Evolutionary conservation across 2,113 vertebrate species (phyloP), one percentile per base, ranked within the genome.

Genomic region (Hippoglossus stenolepis): DNA sequence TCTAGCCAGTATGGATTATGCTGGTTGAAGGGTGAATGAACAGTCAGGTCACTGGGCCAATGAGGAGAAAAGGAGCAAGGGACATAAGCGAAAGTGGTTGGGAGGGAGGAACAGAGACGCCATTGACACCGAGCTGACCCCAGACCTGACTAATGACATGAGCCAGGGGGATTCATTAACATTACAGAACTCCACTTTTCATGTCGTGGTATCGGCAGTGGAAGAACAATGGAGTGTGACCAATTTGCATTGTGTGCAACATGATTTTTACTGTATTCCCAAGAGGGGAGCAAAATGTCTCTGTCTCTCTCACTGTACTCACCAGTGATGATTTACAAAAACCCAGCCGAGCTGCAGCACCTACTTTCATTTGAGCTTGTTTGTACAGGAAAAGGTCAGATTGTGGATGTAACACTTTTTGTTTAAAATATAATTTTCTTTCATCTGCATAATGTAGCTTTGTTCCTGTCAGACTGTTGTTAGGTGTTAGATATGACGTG

Each of bases 381-480:
- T 54, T 79, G 4, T 47, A 20, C 6, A 10, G 26, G 59, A 72
- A 82, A 84, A 79, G 67, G 78, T 79, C 68, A 73, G 38, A 43
- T 61, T 43, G 11, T 59, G 61, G 73, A 54, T 62, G 1, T 20
- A 64, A 65, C 65, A 38, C 40, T 38, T 71, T 68, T 68, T 71
- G 13, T 24, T 59, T 35, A 31, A 3, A 12, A 43, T 38, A 13
- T 13, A 3, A 12, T 62, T 28, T 58, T 15, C 58, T 20, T 70
- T 58, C 1, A 7, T 72, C 63, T 75, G 76, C 49, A 67, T 73
- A 53, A 75, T 71, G 24, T 3, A 4, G 38, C 59, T 9, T 21
- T 31, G 38, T 72, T 75, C 20, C 47, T 71, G 65, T 84, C 62
- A 80, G 75, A n/a, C 57, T 49, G 68, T 60, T 79, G 40, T 40